Base-by-base conservation (phyloP, 2,888 invertebrate genomes). In the Resseliella maxima region DNA sequence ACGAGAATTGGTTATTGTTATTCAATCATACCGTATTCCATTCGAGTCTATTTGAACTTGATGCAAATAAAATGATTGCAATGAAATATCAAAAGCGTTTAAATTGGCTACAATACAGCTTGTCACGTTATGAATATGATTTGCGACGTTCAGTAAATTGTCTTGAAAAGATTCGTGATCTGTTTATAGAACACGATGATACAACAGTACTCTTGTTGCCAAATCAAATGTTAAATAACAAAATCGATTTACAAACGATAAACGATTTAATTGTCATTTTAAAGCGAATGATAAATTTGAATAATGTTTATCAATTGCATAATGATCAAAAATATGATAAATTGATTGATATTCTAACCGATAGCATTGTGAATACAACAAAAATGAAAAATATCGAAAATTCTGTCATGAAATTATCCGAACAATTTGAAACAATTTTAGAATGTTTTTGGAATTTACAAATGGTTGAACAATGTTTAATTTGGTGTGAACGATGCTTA, bases 401-500 rank as follows among this genome's bases (percentile, higher is more conserved):
- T 41, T 87, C 88, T 46, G 86, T 88, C 0, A 87, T 88, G 72
- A 89, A 89, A 59, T 87, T 89, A 8, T 88, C 88, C 87, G 89
- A 88, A 24, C 89, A 89, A 87, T 88, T 89, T 64, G 89, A 89
- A 88, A 88, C 95, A 86, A 92, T 95, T 87, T 91, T 95, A 87
- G 94, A 95, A 87, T 93, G 94, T 72, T 92, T 94, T 87, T 94
- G 93, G 93, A 93, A 94, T 86, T 90, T 94, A 54, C 92, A 93
- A 86, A 92, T 93, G 88, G 91, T 91, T 18, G 92, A 94, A 88
- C 93, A 94, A 85, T 95, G 96, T 89, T 94, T 95, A 87, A 92
- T 94, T 88, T 97, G 96, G 96, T 94, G 95, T 0, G 94, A 97
- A 88, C 94, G 93, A 86, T 95, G 95, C 89, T 91, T 96, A 35